Conservation (phyloP, 1,140 invertebrate genomes). For the Dermatophagoides farinae region DNA sequence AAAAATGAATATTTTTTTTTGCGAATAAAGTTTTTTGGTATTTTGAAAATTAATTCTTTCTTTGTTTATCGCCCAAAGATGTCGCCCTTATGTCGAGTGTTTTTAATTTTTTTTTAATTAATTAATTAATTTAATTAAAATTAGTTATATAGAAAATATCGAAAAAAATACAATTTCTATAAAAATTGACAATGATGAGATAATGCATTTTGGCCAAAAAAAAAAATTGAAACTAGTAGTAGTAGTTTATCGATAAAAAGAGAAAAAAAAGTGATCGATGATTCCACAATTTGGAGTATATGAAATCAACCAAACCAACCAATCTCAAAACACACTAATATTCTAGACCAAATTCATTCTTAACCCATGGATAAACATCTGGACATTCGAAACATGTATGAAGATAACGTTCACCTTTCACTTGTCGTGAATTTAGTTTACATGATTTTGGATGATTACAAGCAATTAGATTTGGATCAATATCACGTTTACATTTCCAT, state of each 20-base stretch:
- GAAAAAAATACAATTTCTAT: not conserved
- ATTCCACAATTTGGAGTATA: not conserved
- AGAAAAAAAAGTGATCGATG: not conserved
- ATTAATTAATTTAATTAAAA: too few species aligned
- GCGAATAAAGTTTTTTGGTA: too few species aligned
- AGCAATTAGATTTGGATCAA: constrained; percentile 44
- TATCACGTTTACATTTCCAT: constrained; percentile 60
- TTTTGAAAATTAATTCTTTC: not conserved
- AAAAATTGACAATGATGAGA: too few species aligned
- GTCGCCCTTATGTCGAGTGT: not conserved
- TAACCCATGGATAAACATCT: constrained; percentile 80
- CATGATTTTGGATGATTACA: constrained; percentile 74
- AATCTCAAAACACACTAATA: not conserved
- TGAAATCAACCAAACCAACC: not conserved
- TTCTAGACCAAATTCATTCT: constrained; percentile 37
- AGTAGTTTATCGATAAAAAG: too few species aligned
- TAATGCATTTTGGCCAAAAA: too few species aligned
- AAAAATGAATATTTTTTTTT: not conserved
- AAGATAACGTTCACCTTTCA: constrained; percentile 73
- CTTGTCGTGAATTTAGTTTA: constrained; percentile 71
- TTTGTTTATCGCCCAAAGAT: not conserved
- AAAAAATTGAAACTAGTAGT: too few species aligned
- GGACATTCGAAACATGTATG: constrained; percentile 80
- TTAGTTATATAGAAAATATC: not conserved
- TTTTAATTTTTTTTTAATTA: not conserved